These are phyloP conservation scores for Paramuricea clavata DNA, from an alignment of 92 coral and sea anemone genomes.

Conservation along the genomic window DNA sequence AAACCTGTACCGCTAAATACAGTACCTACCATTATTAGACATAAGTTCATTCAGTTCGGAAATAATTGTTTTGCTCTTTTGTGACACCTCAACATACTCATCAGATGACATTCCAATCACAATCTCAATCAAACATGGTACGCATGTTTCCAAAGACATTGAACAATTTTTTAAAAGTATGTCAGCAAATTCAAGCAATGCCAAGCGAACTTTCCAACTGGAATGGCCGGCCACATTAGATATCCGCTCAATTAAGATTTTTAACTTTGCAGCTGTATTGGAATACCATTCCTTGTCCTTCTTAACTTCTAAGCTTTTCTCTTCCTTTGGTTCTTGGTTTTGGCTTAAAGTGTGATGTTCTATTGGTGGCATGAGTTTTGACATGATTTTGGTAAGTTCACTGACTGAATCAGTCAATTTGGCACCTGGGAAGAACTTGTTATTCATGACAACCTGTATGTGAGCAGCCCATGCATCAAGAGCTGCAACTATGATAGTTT, in stretches of 20 bases:
- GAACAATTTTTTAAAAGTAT: conserved; percentile 75
- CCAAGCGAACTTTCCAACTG: conserved; percentile 92
- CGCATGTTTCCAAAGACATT: conserved; percentile 71
- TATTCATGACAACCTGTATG: conserved; percentile 82
- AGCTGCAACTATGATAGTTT: conserved; percentile 69
- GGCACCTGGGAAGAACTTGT: conserved; percentile 64
- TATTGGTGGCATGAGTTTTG: conserved; percentile 64
- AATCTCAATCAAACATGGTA: conserved; percentile 75
- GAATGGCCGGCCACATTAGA: conserved; percentile 60
- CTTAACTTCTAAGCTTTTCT: conserved; percentile 61
- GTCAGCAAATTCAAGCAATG: conserved; percentile 72
- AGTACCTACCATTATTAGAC: conserved; percentile 70
- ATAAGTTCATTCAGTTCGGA: conserved; percentile 60
- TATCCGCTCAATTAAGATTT: conserved; percentile 78
- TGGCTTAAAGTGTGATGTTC: background rate
- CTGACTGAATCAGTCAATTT: conserved; percentile 9
- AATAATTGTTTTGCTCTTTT: conserved; percentile 68
- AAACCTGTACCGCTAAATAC: too few relatives aligned
- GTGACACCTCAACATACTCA: conserved; percentile 80
- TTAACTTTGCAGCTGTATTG: conserved; percentile 78
- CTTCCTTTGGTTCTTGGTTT: conserved; percentile 41
- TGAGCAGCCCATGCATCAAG: conserved; percentile 78
- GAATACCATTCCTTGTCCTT: conserved; percentile 73
- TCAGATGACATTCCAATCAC: conserved; percentile 82
- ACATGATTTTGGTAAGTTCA: conserved; percentile 56